Conservation (phyloP, 2,113 vertebrate genomes). For the Centropus unirufus region DNA sequence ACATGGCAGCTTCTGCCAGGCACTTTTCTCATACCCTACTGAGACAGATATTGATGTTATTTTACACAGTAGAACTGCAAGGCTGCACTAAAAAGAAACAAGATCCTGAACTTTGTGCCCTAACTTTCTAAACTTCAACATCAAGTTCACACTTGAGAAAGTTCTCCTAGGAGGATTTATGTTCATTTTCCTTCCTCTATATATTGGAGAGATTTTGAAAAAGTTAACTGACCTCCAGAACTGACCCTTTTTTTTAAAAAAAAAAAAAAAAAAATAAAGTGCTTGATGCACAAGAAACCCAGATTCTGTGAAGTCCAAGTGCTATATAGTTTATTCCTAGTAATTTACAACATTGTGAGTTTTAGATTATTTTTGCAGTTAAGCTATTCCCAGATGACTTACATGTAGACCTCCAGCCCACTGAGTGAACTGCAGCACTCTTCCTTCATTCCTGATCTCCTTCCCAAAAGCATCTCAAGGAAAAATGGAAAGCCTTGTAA, state of each 20-base stretch:
- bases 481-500: background rate
- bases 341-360: background rate
- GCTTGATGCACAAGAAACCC: background rate
- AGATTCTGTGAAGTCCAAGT: background rate
- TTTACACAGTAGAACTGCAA: background rate
- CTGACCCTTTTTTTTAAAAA: background rate
- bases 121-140: background rate
- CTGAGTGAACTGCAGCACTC: background rate
- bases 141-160: background rate
- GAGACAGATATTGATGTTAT: background rate
- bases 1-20: conserved; percentile 1
- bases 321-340: background rate
- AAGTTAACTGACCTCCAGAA: background rate
- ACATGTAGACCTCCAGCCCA: background rate
- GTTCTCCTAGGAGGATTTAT: background rate
- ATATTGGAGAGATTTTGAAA: background rate
- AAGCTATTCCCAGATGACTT: background rate
- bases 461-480: background rate
- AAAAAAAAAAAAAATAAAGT: background rate
- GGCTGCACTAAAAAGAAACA: background rate
- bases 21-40: background rate
- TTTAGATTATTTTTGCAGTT: background rate
- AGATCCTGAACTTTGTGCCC: background rate
- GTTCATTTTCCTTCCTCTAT: background rate
- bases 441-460: background rate